Conservation (phyloP, 2,113 vertebrate genomes). For the Chascanopsetta lugubris region DNA sequence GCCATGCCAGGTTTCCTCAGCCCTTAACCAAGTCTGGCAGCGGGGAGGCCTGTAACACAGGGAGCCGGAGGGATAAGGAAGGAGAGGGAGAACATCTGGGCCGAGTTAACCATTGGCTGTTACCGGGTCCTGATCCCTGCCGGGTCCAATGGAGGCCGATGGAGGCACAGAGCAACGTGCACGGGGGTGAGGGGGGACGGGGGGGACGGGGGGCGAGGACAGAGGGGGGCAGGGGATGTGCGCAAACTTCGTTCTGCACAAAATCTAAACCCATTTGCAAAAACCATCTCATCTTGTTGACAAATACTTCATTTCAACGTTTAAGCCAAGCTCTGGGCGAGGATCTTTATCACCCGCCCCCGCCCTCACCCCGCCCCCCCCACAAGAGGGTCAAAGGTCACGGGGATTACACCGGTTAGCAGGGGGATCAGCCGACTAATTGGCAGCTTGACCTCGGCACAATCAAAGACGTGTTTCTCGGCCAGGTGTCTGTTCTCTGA, state of each 20-base stretch:
- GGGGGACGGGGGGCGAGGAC: conserved; percentile 10
- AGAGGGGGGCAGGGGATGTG: not conserved
- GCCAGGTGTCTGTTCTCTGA: conserved; percentile 19
- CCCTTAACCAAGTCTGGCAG: conserved; percentile 51
- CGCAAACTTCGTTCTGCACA: not conserved
- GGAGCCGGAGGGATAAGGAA: conserved; percentile 40
- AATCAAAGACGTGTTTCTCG: conserved; percentile 22
- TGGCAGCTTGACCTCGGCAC: conserved; percentile 24
- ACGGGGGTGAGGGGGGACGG: conserved; percentile 17
- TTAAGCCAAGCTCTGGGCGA: conserved; percentile 5
- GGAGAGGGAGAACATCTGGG: conserved; percentile 58
- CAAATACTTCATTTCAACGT: not conserved
- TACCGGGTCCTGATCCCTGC: conserved; percentile 52
- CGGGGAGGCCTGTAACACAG: conserved; percentile 36
- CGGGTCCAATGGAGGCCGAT: conserved; percentile 30
- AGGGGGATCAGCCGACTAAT: conserved; percentile 16
- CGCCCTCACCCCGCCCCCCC: too few species aligned
- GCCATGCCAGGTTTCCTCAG: conserved; percentile 30
- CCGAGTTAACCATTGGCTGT: conserved; percentile 59
- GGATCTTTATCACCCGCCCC: conserved; percentile 3
- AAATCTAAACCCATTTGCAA: conserved; percentile 5
- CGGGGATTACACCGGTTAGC: conserved; percentile 15
- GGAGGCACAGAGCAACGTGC: conserved; percentile 16
- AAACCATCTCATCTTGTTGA: conserved; percentile 1
- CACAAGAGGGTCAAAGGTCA: conserved; percentile 27